These are phyloP conservation scores for Apoderus coryli DNA, from an alignment of 2,888 invertebrate genomes.

Conservation along the genomic window DNA sequence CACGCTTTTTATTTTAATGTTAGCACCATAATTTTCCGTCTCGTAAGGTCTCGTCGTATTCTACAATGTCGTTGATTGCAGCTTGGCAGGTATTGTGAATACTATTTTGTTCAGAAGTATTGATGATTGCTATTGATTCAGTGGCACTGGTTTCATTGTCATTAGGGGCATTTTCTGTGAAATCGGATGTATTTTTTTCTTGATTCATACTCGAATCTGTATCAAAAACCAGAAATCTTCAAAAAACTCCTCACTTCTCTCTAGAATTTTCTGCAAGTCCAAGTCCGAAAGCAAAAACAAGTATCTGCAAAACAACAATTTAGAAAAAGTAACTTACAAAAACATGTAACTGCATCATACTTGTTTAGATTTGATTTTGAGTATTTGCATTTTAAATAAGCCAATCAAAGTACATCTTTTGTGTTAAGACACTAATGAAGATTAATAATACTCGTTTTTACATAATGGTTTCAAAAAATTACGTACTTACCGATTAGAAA, in stretches of 20 bases:
- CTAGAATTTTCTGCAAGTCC: conserved; percentile 3
- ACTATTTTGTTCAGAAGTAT: conserved; percentile 1
- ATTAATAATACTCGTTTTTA: conserved; percentile 2
- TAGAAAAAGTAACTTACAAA: conserved; percentile 1
- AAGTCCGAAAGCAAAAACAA: conserved; percentile 2
- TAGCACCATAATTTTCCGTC: conserved; percentile 2
- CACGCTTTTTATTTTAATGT: conserved; percentile 2
- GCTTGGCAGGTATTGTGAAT: conserved; percentile 3
- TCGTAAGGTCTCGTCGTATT: too few relatives aligned
- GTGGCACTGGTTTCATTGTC: not conserved
- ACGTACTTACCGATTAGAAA: conserved; percentile 3
- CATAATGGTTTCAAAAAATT: conserved; percentile 1
- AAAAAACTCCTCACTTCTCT: conserved; percentile 1
- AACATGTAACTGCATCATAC: conserved; percentile 3
- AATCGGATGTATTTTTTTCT: conserved; percentile 2
- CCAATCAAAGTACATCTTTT: not conserved
- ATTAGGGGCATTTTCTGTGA: conserved; percentile 1
- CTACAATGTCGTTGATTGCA: conserved; percentile 2
- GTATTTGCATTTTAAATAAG: conserved; percentile 1
- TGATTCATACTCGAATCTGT: conserved; percentile 1
- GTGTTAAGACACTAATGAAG: conserved; percentile 3
- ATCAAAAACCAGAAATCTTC: conserved; percentile 1
- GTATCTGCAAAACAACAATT: conserved; percentile 2
- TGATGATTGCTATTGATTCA: not conserved
- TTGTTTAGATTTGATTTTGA: conserved; percentile 1